Conservation (phyloP, 1,140 invertebrate genomes). For the Streblospio benedicti region DNA sequence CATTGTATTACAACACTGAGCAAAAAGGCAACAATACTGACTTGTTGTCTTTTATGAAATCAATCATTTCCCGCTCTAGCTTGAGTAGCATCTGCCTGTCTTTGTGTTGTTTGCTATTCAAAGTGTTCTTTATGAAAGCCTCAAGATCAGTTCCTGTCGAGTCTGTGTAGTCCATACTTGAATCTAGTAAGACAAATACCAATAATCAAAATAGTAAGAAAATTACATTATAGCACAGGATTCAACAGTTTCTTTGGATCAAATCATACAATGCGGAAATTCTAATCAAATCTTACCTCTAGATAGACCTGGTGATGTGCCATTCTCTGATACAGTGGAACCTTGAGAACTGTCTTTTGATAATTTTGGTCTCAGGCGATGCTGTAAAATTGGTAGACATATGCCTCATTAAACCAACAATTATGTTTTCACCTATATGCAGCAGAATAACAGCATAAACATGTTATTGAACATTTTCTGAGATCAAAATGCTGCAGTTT, state of each 20-base stretch:
- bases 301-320: constrained; percentile 55
- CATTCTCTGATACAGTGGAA: constrained; percentile 45
- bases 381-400: too few species aligned
- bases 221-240: not conserved
- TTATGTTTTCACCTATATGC: too few species aligned
- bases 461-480: too few species aligned
- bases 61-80: constrained; percentile 77
- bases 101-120: constrained; percentile 81
- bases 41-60: constrained; percentile 72
- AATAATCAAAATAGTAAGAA: constrained; percentile 2
- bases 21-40: constrained; percentile 50
- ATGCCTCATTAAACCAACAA: too few species aligned
- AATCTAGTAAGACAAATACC: constrained; percentile 47
- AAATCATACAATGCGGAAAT: too few species aligned
- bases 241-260: too few species aligned
- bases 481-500: too few species aligned
- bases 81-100: constrained; percentile 74
- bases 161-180: constrained; percentile 68
- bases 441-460: too few species aligned
- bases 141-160: constrained; percentile 72
- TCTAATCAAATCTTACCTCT: constrained; percentile 47
- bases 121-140: constrained; percentile 77
- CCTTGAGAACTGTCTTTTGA: constrained; percentile 57
- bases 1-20: not conserved
- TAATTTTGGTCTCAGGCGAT: constrained; percentile 47